Evolutionary conservation across 2,797 vertebrate species (phyloP).

Genomic region (Cynopterus sphinx): DNA sequence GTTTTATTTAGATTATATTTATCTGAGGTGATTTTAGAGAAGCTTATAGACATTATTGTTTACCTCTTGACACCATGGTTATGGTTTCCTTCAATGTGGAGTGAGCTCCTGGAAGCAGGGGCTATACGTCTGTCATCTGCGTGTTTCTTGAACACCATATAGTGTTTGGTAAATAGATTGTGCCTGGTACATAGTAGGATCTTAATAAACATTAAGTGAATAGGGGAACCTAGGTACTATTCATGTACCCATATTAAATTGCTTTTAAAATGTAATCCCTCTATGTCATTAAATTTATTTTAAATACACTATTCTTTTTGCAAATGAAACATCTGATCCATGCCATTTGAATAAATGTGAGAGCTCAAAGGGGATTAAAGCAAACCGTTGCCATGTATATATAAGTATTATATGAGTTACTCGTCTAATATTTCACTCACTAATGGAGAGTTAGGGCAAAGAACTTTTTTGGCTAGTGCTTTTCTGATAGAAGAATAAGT

Average conservation of each 20-base stretch:
- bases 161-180: background rate
- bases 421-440: background rate
- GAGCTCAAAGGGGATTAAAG: background rate
- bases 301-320: background rate
- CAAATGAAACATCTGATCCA: background rate
- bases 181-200: background rate
- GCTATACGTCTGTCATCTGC: background rate
- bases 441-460: background rate
- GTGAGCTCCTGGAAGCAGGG: background rate
- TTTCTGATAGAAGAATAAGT: constrained; percentile 9
- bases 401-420: background rate
- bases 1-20: background rate
- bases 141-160: background rate
- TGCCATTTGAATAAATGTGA: background rate
- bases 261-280: background rate
- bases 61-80: background rate
- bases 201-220: background rate
- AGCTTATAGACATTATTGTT: background rate
- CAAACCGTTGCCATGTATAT: background rate
- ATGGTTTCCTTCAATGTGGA: background rate
- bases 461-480: background rate
- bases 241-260: background rate
- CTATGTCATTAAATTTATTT: background rate
- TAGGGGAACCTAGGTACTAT: background rate
- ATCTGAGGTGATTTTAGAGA: background rate